Evolutionary conservation across 2,113 vertebrate species (phyloP), one percentile per base, ranked within the genome.

Genomic region (Urocynchramus pylzowi): DNA sequence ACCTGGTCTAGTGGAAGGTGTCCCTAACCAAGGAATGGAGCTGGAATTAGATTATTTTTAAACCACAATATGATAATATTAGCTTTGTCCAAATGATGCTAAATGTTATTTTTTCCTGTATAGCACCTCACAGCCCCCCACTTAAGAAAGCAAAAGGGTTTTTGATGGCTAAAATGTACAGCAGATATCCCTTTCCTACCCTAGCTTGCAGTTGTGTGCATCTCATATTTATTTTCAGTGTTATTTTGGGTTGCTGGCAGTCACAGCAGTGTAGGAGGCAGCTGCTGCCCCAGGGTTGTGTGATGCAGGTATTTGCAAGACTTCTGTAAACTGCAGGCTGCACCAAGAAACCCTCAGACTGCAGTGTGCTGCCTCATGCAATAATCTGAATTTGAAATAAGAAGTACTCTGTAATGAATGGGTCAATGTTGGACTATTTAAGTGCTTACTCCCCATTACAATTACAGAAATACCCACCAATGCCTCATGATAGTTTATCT

Each of bases 31-130:
- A 45, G 26, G 8, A 17, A 76, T 10, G 6, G 18, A 15, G 3
- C 5, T 41, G 41, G 11, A 68, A 68, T 54, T 30, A 53, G 39
- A 35, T 53, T 3, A 30, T 52, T 59, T 59, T 74, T 39, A 53
- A 76, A 27, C 15, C 9, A 41, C 3, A 22, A 70, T 54, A 35
- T 61, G 47, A 68, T 53, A 70, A 64, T 56, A 96, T 83, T 88
- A 94, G 53, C 76, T 96, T 91, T 69, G 16, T 86, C 61, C 80
- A 90, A 86, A 94, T n/a, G 20, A 95, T 93, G 74, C 18, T 93
- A 90, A 94, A 81, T 65, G 30, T 75, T 77, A 37, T 26, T 71
- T 95, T n/a, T 85, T 84, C 59, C 30, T 87, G 8, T 20, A 86
- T 8, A 90, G 50, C 77, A 95, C 8, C 53, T 24, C 30, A 47